Evolutionary conservation across 2,888 invertebrate genomes (phyloP).

Genomic region (Dichetophora obliterata): DNA sequence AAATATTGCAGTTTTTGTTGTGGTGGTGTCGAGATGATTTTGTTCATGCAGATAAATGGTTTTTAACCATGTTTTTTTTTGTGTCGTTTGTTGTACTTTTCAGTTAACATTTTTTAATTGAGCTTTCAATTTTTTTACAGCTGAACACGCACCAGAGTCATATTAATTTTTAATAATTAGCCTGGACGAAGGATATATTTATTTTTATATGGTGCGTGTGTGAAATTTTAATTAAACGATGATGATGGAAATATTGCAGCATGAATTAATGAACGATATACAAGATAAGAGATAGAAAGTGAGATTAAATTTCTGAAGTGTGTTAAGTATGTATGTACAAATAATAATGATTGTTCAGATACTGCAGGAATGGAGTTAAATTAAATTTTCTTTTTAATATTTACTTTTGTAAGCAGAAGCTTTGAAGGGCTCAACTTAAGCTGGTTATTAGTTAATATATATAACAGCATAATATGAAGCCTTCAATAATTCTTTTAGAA

Average conservation of each 20-base stretch:
- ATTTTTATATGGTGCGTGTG: neutral
- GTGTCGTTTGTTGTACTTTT: neutral
- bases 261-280: neutral
- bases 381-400: too few species aligned
- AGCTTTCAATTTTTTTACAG: neutral
- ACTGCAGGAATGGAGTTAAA: too few species aligned
- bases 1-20: neutral
- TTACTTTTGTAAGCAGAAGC: too few species aligned
- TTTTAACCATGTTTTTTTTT: neutral
- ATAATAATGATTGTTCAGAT: too few species aligned
- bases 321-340: too few species aligned
- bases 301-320: too few species aligned
- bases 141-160: conserved; percentile 1
- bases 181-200: neutral
- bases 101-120: neutral
- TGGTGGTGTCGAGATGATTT: neutral
- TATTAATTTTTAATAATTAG: conserved; percentile 22
- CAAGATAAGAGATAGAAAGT: neutral
- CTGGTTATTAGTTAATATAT: too few species aligned
- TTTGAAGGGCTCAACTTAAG: too few species aligned
- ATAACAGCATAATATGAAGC: too few species aligned
- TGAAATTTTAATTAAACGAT: conserved; percentile 31
- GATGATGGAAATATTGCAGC: neutral
- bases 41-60: neutral
- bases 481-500: too few species aligned